Base-by-base conservation (phyloP, 2,113 vertebrate genomes). In the Hystrix brachyura region DNA sequence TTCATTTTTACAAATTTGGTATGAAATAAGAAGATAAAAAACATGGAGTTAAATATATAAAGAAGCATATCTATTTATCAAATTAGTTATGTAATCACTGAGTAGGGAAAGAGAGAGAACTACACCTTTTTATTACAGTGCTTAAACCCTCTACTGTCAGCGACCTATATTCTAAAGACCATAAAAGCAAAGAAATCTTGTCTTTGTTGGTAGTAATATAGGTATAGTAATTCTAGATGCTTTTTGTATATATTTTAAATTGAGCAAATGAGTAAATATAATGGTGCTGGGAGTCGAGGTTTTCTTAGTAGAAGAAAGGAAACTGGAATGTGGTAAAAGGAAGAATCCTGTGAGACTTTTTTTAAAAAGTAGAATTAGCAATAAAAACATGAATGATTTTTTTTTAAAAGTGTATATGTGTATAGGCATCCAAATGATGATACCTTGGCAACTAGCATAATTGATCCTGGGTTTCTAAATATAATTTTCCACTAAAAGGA, bases 351-450 rank as follows among this genome's bases (percentile, higher is more conserved):
- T 67, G 67, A 43, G 46, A 11, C 69, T 83, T 62, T 83, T 83
- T 60, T 89, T 64, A 48, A 95, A 90, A 87, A 90, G 27, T 82
- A 43, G 25, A 95, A 92, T 92, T 82, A 72, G 10, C 59, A 91
- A 11, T 90, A 59, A 95, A 90, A 81, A 34, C 21, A 87, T 55
- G 10, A 48, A 88, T 71, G 7, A 84, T 90, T 91, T 21, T 91
- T 57, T 9, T 8, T 27, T 57, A 83, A 87, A 74, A 1, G 43
- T 90, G 7, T 79, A 0, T 91, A 11, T 59, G 8, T 96, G 25
- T 59, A 48, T 18, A 91, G 5, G 23, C 60, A 38, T 91, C 62
- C 48, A 80, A 93, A 87, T 46, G 34, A 0, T 38, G 64, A 11
- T 13, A 94, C 11, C 15, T 15, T 64, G 10, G 14, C 34, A 69